Percentiles rank a stretch among this genome's conserved stretches.
Evolutionary conservation across 2,113 vertebrate genomes (phyloP).

Genomic region (Syrrhaptes paradoxus): DNA sequence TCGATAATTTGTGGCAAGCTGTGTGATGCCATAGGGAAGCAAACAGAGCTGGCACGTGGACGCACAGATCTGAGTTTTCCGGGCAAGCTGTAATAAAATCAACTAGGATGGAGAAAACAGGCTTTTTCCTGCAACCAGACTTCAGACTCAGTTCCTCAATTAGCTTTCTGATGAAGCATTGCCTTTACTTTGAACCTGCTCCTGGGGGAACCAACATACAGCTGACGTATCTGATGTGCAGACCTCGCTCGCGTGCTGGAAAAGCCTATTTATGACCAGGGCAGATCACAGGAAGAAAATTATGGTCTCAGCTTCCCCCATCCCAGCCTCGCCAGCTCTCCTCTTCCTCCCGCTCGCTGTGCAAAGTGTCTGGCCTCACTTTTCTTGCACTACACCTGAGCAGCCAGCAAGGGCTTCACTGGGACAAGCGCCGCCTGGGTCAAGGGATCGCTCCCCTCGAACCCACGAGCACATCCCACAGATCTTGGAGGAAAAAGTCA

Average conservation of each 20-base stretch:
- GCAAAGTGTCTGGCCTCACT: not conserved
- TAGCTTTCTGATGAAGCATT: slow-evolving; percentile 38
- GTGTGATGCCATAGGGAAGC: not conserved
- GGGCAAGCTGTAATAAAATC: not conserved
- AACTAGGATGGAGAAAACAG: slow-evolving; percentile 23
- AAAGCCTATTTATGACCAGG: not conserved
- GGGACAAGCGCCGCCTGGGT: no score
- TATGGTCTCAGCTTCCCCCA: not conserved
- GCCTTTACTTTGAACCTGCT: slow-evolving; percentile 41
- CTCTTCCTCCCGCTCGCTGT: not conserved
- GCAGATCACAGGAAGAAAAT: not conserved
- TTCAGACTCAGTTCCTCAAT: slow-evolving; percentile 42
- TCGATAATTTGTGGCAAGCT: not conserved
- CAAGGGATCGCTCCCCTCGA: not conserved
- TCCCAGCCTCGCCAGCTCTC: not conserved
- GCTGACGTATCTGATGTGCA: not conserved
- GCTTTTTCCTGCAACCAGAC: not conserved
- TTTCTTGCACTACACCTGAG: not conserved
- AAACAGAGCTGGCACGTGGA: not conserved
- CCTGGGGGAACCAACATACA: not conserved
- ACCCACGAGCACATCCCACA: fast-evolving
- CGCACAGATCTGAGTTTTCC: not conserved
- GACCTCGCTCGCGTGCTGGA: not conserved
- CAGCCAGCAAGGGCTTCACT: fast-evolving
- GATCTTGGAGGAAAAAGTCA: not conserved